Conservation (phyloP, 2,888 invertebrate species). For the Gastracanthus pulcherrimus region DNA sequence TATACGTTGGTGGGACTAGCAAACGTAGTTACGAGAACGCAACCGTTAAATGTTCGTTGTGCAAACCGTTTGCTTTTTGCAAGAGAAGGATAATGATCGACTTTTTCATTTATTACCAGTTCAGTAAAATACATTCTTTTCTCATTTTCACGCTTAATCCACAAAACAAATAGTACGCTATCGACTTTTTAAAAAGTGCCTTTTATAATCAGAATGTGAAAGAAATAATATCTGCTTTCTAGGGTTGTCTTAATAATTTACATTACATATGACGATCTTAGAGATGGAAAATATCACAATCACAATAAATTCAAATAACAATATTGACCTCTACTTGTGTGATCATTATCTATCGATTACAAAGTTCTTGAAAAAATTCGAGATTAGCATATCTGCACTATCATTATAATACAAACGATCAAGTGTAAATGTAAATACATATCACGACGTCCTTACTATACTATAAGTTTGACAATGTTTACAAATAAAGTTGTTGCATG, state of each 20-base stretch:
- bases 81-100: conserved; percentile 44
- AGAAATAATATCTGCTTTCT: conserved; percentile 44
- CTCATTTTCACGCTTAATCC: background rate
- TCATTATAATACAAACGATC: conserved; percentile 50
- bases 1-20: conserved; percentile 12
- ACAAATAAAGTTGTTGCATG: conserved; percentile 25
- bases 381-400: conserved; percentile 25
- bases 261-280: conserved; percentile 20
- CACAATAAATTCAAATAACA: conserved; percentile 36
- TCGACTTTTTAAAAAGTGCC: background rate
- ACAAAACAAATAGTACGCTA: conserved; percentile 41
- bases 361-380: conserved; percentile 18
- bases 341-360: conserved; percentile 52
- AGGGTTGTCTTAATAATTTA: conserved; percentile 18
- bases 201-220: background rate
- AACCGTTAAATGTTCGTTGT: conserved; percentile 29
- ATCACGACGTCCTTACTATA: conserved; percentile 46
- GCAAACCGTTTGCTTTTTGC: conserved; percentile 10
- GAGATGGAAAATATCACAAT: conserved; percentile 39
- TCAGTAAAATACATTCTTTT: conserved; percentile 36
- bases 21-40: conserved; percentile 31
- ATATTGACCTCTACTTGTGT: conserved; percentile 22
- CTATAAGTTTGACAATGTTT: conserved; percentile 39
- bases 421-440: conserved; percentile 52
- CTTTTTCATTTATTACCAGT: background rate